phyloP scores from a whole-genome alignment of 2,797 vertebrate species.

The Uromys caudimaculatus region DNA sequence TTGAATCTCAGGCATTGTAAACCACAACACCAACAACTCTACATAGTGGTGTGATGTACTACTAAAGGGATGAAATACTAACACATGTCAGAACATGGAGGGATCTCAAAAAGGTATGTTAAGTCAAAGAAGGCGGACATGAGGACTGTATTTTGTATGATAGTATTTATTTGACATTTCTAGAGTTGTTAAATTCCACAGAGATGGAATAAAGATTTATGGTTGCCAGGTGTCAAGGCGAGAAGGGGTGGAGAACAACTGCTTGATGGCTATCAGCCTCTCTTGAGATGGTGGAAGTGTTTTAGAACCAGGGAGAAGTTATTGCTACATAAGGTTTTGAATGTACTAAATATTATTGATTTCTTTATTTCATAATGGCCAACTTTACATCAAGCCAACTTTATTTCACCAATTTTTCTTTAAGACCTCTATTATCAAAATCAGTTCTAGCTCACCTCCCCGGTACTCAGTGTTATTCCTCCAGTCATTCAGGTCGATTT shows the following conservation, averaged over 20 bases:
- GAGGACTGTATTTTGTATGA: background rate
- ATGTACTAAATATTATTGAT: background rate
- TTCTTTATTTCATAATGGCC: background rate
- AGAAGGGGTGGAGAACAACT: background rate
- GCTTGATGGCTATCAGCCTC: background rate
- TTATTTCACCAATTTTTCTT: background rate
- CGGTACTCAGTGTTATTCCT: slow-evolving; percentile 97
- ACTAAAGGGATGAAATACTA: background rate
- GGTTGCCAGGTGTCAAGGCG: background rate
- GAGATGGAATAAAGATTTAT: background rate
- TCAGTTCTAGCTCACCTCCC: slow-evolving; percentile 91
- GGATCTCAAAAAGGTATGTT: background rate
- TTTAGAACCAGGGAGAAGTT: background rate
- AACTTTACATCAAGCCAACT: background rate
- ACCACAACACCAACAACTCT: background rate
- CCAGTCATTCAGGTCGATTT: slow-evolving; percentile 98
- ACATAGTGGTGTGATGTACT: background rate
- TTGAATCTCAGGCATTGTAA: background rate
- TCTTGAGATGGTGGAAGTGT: background rate
- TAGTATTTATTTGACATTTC: background rate
- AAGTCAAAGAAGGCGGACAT: background rate
- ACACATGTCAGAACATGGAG: background rate
- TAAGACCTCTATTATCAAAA: accelerated
- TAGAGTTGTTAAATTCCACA: background rate
- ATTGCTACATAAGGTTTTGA: background rate